phyloP scores from a whole-genome alignment of 2,797 vertebrate species.

The Sphenodon punctatus region DNA sequence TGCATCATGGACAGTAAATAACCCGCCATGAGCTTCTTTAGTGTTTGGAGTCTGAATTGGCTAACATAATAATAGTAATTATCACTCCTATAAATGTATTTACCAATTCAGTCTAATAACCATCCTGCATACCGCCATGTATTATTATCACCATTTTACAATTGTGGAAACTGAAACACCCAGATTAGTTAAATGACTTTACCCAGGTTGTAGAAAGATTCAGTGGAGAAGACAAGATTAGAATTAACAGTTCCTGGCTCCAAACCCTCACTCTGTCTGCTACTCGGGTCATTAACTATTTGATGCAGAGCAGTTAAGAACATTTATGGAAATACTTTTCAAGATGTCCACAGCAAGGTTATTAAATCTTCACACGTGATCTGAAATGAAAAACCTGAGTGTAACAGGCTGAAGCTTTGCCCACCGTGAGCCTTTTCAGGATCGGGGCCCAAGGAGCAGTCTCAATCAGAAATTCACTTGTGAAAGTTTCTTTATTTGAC shows the following conservation, averaged over 20 bases:
- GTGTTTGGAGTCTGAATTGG: not conserved
- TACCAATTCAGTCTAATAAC: not conserved
- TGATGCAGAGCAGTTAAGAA: not conserved
- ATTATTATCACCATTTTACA: not conserved
- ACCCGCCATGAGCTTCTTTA: not conserved
- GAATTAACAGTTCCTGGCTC: not conserved
- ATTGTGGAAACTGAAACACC: not conserved
- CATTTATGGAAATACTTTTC: fast-evolving
- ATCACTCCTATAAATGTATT: not conserved
- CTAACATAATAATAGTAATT: not conserved
- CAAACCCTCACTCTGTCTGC: not conserved
- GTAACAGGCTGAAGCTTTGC: too few relatives aligned
- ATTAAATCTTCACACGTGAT: not conserved
- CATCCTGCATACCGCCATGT: not conserved
- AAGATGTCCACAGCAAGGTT: not conserved
- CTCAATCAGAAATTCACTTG: too few relatives aligned
- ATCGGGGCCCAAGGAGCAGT: too few relatives aligned
- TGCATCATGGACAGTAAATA: not conserved
- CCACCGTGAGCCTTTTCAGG: too few relatives aligned
- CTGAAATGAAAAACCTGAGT: not conserved
- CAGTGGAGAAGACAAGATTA: not conserved
- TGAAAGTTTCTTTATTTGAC: too few relatives aligned
- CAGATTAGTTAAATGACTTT: not conserved
- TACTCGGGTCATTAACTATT: not conserved
- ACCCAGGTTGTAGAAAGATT: not conserved